A percentile compares a stretch with the other conserved stretches of the same genome.
Conservation (phyloP, 1,140 invertebrate genomes). For the Microplitis demolitor region DNA sequence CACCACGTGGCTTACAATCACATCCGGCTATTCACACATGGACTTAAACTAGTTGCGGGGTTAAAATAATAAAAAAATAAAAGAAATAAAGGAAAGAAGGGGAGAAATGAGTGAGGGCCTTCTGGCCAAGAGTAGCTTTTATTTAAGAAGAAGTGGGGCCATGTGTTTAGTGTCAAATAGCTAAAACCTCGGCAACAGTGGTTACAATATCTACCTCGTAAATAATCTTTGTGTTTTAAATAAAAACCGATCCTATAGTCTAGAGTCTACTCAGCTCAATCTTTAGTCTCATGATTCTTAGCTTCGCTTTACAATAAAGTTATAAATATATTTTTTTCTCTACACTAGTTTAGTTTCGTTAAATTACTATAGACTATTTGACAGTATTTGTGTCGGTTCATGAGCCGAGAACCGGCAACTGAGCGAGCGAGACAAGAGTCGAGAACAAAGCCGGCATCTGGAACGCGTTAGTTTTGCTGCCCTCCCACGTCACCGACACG, state of each 20-base stretch:
- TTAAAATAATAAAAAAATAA: too few species aligned
- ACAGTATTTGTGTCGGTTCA: background rate
- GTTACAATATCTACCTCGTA: too few species aligned
- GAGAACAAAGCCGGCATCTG: conserved; percentile 59
- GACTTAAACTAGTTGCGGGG: too few species aligned
- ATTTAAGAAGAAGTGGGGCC: conserved; percentile 31
- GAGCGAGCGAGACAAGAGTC: conserved; percentile 33
- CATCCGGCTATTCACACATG: too few species aligned
- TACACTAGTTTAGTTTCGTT: background rate
- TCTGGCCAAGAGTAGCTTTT: conserved; percentile 21
- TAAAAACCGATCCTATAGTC: background rate
- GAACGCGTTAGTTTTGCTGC: conserved; percentile 55
- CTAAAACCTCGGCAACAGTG: conserved; percentile 5
- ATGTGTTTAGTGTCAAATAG: conserved; percentile 38
- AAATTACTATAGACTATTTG: background rate
- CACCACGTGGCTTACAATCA: too few species aligned
- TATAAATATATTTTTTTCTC: background rate
- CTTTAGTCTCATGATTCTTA: background rate
- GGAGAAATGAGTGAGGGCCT: conserved; percentile 21
- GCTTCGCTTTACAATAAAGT: background rate
- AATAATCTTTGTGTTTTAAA: background rate
- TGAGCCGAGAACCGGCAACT: conserved; percentile 40
- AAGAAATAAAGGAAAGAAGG: background rate
- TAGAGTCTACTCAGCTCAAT: background rate
- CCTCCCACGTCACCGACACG: background rate